Conservation (phyloP, 2,113 vertebrate genomes). For the Hoplias malabaricus region DNA sequence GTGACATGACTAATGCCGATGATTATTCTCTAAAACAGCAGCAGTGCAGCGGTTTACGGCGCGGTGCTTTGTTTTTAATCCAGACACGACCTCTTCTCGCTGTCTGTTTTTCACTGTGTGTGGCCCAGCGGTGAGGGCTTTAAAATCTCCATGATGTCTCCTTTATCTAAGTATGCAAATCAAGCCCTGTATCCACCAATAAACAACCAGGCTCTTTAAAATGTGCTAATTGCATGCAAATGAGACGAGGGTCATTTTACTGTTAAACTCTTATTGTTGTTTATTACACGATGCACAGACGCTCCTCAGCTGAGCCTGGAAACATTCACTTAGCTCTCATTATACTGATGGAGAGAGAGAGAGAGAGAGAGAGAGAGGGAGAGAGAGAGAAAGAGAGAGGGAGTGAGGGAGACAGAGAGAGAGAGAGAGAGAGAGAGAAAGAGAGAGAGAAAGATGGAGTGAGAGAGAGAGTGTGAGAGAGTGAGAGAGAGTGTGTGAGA, state of each 20-base stretch:
- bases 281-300: constrained; percentile 24
- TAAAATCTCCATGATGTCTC: neutral
- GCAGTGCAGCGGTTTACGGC: too few relatives aligned
- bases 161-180: neutral
- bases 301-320: neutral
- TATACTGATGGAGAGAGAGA: neutral
- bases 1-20: constrained; percentile 16
- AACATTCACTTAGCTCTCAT: constrained; percentile 16
- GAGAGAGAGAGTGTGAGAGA: too few relatives aligned
- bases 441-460: neutral
- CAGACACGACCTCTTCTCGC: neutral
- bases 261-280: constrained; percentile 19
- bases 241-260: neutral
- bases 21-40: too few relatives aligned
- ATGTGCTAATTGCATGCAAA: constrained; percentile 34
- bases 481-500: too few relatives aligned
- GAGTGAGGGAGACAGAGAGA: too few relatives aligned
- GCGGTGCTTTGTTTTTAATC: constrained; percentile 4
- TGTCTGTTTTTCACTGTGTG: constrained; percentile 3
- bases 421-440: too few relatives aligned
- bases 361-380: neutral
- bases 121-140: neutral
- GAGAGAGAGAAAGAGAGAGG: neutral
- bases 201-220: constrained; percentile 16
- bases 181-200: neutral